phyloP scores from a whole-genome alignment of 2,888 invertebrate genomes.

The Ochropleura plecta region DNA sequence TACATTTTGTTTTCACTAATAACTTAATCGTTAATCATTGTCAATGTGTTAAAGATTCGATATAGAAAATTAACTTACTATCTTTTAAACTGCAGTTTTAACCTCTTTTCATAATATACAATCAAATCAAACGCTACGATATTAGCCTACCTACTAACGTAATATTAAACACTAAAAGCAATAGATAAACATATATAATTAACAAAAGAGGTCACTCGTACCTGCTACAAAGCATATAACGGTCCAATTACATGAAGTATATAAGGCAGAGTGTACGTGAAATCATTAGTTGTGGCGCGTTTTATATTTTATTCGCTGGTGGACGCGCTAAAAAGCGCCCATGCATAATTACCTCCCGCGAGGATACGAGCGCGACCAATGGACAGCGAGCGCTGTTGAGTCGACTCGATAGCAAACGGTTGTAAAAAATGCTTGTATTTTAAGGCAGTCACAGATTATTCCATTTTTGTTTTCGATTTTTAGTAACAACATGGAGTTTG shows the following conservation, averaged over 20 bases:
- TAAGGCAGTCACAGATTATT: too few relatives aligned
- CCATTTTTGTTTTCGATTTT: too few relatives aligned
- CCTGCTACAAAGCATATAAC: conserved; percentile 27
- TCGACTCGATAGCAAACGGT: conserved; percentile 23
- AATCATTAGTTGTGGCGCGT: conserved; percentile 86
- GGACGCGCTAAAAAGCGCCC: conserved; percentile 89
- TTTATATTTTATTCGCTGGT: conserved; percentile 88
- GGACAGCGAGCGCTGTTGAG: conserved; percentile 73
- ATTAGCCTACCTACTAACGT: background rate
- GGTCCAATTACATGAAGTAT: conserved; percentile 61
- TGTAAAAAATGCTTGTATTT: too few relatives aligned
- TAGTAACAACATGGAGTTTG: too few relatives aligned
- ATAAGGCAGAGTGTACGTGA: conserved; percentile 71
- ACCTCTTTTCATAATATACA: background rate
- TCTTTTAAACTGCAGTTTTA: too few relatives aligned
- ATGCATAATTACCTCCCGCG: conserved; percentile 90
- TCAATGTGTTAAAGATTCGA: too few relatives aligned
- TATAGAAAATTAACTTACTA: too few relatives aligned
- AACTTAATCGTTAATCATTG: too few relatives aligned
- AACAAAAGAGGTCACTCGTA: conserved; percentile 25
- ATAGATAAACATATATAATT: background rate
- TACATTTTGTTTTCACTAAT: too few relatives aligned
- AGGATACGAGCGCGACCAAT: conserved; percentile 78
- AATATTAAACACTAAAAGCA: background rate
- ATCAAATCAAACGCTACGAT: background rate